Evolutionary conservation across 2,113 vertebrate species (phyloP).

Genomic region (Corynorhinus townsendii): DNA sequence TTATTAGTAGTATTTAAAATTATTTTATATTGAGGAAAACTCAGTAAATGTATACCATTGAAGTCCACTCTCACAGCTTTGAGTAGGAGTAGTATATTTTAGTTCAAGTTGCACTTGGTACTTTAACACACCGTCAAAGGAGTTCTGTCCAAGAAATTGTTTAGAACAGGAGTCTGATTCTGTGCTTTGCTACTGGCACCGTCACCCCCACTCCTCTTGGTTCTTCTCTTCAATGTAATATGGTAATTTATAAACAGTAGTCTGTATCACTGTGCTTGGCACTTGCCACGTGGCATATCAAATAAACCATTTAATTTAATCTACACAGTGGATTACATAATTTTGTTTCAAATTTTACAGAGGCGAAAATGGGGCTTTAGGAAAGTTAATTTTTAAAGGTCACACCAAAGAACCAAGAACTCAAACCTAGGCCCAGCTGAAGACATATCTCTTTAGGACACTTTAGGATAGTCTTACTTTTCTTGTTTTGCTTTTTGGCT

Average conservation of each 20-base stretch:
- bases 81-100: neutral
- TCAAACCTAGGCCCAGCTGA: neutral
- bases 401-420: neutral
- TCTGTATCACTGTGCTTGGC: neutral
- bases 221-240: neutral
- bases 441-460: neutral
- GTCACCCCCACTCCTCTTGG: neutral
- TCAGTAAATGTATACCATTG: neutral
- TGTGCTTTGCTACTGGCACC: neutral
- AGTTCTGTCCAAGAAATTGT: neutral
- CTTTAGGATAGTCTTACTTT: neutral
- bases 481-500: neutral
- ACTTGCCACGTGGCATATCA: neutral
- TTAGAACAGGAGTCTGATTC: neutral
- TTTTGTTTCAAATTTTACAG: neutral
- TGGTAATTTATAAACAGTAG: neutral
- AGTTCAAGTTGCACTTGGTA: neutral
- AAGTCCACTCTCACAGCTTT: neutral
- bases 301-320: neutral
- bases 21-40: neutral
- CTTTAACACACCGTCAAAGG: neutral
- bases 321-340: neutral
- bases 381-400: neutral
- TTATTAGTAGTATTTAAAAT: neutral
- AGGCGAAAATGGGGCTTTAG: neutral